Conservation (phyloP, 2,113 vertebrate species). For the Sialia sialis region DNA sequence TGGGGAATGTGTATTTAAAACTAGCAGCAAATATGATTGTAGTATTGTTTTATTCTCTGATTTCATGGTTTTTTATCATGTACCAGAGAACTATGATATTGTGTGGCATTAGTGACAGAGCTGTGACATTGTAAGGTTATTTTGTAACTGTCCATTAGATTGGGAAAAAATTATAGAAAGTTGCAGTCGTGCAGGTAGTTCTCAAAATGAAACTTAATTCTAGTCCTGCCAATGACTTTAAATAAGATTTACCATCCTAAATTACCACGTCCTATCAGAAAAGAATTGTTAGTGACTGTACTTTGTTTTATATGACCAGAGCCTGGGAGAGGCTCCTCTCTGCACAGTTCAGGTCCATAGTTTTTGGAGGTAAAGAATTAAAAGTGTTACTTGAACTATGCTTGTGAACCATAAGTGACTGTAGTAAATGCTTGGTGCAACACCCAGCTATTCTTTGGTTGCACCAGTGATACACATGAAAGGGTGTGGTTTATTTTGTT, state of each 20-base stretch:
- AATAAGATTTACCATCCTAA: background rate
- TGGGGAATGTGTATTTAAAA: background rate
- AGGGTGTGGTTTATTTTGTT: background rate
- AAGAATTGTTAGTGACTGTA: background rate
- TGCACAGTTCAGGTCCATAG: background rate
- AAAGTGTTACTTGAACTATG: background rate
- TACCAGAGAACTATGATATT: background rate
- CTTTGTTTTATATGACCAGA: background rate
- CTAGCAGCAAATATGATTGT: background rate
- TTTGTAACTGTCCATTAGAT: background rate
- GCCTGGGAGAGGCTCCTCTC: background rate
- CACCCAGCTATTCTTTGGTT: background rate
- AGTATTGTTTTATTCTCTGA: background rate
- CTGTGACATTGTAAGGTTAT: background rate
- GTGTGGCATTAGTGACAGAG: background rate
- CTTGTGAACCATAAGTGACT: background rate
- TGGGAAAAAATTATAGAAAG: background rate
- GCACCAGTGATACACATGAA: background rate
- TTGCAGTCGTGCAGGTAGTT: background rate
- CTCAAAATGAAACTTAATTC: background rate
- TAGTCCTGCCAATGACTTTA: background rate
- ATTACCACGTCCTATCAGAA: background rate
- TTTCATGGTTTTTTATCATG: background rate
- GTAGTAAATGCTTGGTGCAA: background rate
- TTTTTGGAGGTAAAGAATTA: background rate